These are phyloP conservation scores for Cyrtorhinus lividipennis DNA, from an alignment of 1,140 invertebrate species.

Conservation along the genomic window DNA sequence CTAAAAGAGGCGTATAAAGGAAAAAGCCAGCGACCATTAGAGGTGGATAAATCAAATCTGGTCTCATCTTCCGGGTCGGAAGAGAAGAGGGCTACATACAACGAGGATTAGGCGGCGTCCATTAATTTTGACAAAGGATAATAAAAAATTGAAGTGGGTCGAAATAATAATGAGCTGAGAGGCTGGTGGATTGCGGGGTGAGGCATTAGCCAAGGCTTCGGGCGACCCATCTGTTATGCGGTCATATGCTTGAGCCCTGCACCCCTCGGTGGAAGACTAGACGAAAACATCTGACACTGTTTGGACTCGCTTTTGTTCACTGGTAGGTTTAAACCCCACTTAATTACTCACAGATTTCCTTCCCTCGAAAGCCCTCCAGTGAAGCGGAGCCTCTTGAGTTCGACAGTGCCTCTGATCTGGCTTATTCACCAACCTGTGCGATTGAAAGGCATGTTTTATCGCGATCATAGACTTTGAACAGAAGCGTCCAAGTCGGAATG, in stretches of 20 bases:
- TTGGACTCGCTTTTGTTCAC: constrained; percentile 1
- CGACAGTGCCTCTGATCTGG: too few relatives aligned
- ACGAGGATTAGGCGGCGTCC: constrained; percentile 1
- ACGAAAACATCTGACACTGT: constrained; percentile 7
- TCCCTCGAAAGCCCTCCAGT: too few relatives aligned
- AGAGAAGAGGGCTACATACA: too few relatives aligned
- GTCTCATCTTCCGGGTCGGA: not conserved
- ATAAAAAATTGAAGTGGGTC: constrained; percentile 13
- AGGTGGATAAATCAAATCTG: constrained; percentile 9
- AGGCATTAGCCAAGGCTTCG: too few relatives aligned
- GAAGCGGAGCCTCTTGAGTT: too few relatives aligned
- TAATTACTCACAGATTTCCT: constrained; percentile 5
- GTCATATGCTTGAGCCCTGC: not conserved
- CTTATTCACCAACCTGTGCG: too few relatives aligned
- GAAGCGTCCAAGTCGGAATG: too few relatives aligned
- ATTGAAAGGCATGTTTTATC: too few relatives aligned
- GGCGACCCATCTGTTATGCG: constrained; percentile 8
- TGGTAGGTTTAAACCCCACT: constrained; percentile 1
- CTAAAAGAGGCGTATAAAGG: too few relatives aligned
- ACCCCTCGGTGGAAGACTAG: too few relatives aligned
- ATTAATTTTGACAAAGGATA: constrained; percentile 11
- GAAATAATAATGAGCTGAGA: constrained; percentile 1
- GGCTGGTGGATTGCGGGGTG: not conserved
- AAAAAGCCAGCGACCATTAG: not conserved
- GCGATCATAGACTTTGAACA: too few relatives aligned